phyloP scores from a whole-genome alignment of 2,888 invertebrate species.

The Adelognathus sp. region DNA sequence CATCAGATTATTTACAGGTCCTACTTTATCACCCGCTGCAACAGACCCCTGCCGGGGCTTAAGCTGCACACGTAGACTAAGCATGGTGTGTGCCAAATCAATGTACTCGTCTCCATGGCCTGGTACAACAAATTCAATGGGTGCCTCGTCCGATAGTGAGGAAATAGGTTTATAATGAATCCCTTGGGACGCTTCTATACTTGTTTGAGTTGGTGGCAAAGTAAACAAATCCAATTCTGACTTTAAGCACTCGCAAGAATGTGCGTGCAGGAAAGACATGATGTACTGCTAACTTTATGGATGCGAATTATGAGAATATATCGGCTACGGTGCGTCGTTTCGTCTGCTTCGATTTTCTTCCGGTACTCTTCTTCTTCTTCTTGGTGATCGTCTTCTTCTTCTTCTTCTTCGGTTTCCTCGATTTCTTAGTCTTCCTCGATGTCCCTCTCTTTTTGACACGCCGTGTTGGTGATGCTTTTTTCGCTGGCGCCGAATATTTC shows the following conservation, averaged over 20 bases:
- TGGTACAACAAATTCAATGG: conserved; percentile 63
- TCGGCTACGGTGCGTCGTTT: not conserved
- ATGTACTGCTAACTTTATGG: too few relatives aligned
- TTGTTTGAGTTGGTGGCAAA: conserved; percentile 25
- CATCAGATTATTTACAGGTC: too few relatives aligned
- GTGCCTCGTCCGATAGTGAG: conserved; percentile 59
- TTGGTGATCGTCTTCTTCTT: not conserved
- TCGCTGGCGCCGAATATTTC: too few relatives aligned
- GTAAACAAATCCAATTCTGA: conserved; percentile 26
- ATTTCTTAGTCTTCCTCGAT: too few relatives aligned
- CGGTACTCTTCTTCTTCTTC: not conserved
- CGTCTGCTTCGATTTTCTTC: not conserved
- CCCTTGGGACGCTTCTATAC: conserved; percentile 6
- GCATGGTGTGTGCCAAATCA: too few relatives aligned
- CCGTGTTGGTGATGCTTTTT: too few relatives aligned
- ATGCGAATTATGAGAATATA: not conserved
- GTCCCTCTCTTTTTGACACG: too few relatives aligned
- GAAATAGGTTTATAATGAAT: conserved; percentile 62
- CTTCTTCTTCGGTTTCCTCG: not conserved
- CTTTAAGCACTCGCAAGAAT: conserved; percentile 31
- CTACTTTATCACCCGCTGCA: too few relatives aligned
- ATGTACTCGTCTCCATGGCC: too few relatives aligned
- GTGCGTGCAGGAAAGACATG: too few relatives aligned
- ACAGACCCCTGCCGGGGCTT: too few relatives aligned
- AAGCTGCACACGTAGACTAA: too few relatives aligned